Conservation (phyloP, 2,113 vertebrate species). For the Lontra canadensis region DNA sequence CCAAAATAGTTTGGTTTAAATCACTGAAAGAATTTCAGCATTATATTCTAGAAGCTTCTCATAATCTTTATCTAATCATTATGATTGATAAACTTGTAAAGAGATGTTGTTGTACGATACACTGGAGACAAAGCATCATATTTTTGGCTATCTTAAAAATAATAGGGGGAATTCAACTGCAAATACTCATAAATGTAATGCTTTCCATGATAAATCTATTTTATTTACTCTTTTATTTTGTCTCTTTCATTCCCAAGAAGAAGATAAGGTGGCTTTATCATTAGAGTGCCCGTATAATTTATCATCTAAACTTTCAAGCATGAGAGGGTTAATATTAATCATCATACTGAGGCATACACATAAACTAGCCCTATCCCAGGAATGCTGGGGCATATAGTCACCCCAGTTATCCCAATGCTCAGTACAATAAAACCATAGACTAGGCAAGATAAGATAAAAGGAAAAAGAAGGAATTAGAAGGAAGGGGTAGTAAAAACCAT, state of each 20-base stretch:
- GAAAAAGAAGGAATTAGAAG: not conserved
- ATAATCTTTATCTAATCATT: conserved; percentile 26
- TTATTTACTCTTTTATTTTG: not conserved
- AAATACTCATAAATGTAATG: not conserved
- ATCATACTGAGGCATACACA: not conserved
- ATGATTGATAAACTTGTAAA: not conserved
- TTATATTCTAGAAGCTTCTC: not conserved
- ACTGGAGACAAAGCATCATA: not conserved
- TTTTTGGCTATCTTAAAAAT: conserved; percentile 5
- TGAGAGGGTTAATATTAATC: not conserved
- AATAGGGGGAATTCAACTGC: not conserved
- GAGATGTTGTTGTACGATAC: not conserved
- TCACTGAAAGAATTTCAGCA: conserved; percentile 15
- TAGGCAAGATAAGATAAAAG: not conserved
- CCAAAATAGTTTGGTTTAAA: conserved; percentile 20
- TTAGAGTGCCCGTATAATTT: not conserved
- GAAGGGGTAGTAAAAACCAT: not conserved
- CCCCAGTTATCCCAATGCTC: not conserved
- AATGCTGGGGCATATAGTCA: not conserved
- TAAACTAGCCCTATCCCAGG: not conserved
- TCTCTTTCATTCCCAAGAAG: not conserved
- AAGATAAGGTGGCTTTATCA: not conserved
- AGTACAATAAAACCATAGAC: not conserved
- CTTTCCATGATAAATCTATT: not conserved
- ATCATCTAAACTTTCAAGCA: not conserved